Percentiles rank a stretch among this genome's conserved stretches.
Conservation (phyloP, 2,888 invertebrate species). For the Danaus chrysippus region DNA sequence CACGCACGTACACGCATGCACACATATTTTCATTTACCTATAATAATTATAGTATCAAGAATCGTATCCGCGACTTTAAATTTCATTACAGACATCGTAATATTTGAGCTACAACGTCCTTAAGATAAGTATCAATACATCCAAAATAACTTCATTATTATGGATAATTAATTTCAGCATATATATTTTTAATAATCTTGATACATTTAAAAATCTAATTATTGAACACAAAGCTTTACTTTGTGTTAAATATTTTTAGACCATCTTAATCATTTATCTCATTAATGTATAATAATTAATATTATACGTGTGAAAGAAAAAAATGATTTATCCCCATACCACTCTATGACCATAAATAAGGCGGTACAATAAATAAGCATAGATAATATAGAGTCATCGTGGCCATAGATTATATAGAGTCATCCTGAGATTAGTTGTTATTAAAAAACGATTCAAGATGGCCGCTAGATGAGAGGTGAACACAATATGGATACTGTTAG, state of each 20-base stretch:
- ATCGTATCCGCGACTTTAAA: no score
- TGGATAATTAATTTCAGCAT: no score
- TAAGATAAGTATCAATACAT: no score
- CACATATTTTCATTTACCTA: no score
- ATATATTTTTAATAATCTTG: no score
- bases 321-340: constrained; percentile 11
- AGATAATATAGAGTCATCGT: constrained; percentile 74
- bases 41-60: no score
- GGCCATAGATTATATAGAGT: constrained; percentile 73
- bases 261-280: not conserved
- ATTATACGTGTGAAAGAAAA: not conserved
- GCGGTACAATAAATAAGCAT: constrained; percentile 43
- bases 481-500: constrained; percentile 35
- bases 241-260: not conserved
- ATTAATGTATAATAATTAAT: not conserved
- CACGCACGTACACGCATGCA: no score
- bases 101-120: no score
- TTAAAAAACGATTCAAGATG: constrained; percentile 64
- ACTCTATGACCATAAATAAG: constrained; percentile 20
- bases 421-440: constrained; percentile 63
- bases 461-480: constrained; percentile 44
- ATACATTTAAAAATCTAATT: no score
- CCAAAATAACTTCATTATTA: no score
- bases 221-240: not conserved
- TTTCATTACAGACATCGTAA: no score